phyloP scores from a whole-genome alignment of 1,140 invertebrate species.

The Dryas iulia region DNA sequence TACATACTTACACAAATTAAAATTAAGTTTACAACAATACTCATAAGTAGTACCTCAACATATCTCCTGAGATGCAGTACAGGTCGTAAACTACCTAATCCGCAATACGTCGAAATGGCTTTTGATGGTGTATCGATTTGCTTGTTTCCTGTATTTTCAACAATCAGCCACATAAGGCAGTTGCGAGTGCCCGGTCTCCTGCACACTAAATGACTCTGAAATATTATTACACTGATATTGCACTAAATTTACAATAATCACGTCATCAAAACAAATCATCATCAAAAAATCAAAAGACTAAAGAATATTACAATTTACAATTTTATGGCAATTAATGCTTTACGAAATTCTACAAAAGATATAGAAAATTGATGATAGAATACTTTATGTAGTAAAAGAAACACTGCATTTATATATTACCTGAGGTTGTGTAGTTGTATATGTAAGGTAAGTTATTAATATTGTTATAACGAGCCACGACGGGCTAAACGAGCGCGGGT shows the following conservation, averaged over 20 bases:
- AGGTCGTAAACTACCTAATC: background rate
- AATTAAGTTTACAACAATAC: background rate
- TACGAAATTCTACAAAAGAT: background rate
- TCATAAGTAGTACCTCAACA: constrained; percentile 5
- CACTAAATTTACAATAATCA: background rate
- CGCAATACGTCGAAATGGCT: constrained; percentile 6
- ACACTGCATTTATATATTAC: constrained; percentile 31
- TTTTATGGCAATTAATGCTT: background rate
- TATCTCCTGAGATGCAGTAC: background rate
- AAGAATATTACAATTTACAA: background rate
- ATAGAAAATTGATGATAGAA: background rate
- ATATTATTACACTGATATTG: background rate
- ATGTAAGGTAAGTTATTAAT: constrained; percentile 17
- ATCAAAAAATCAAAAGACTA: no score
- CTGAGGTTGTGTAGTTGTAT: constrained; percentile 21
- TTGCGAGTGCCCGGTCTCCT: constrained; percentile 36
- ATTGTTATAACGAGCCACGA: constrained; percentile 25
- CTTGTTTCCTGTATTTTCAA: constrained; percentile 4
- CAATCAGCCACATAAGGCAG: constrained; percentile 44
- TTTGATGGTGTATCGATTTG: background rate
- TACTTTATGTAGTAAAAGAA: background rate
- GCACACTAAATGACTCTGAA: constrained; percentile 52
- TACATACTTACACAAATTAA: background rate
- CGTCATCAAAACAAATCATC: no score
- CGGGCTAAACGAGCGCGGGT: constrained; percentile 29